These are phyloP conservation scores for Iselma pallidipennis DNA, from an alignment of 2,888 invertebrate species.

Conservation along the genomic window DNA sequence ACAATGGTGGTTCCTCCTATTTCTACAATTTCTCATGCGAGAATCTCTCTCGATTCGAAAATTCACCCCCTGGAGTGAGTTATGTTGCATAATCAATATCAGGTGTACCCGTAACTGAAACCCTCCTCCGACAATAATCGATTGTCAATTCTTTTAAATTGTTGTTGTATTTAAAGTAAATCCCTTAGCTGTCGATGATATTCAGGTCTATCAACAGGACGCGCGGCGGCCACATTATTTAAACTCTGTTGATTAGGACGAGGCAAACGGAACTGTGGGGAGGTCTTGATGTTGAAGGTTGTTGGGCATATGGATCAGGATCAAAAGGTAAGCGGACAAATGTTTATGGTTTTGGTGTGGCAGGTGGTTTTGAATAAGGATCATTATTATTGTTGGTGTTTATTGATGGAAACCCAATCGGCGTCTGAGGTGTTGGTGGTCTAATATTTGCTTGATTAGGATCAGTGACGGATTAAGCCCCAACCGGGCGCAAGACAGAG, in stretches of 20 bases:
- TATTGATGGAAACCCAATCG: conserved; percentile 36
- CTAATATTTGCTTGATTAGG: conserved; percentile 42
- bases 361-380: conserved; percentile 60
- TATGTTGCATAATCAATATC: too few species aligned
- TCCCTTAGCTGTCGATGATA: conserved; percentile 79
- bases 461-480: too few species aligned
- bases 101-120: too few species aligned
- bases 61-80: too few species aligned
- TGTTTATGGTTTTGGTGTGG: conserved; percentile 53
- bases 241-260: conserved; percentile 38
- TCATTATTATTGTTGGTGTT: conserved; percentile 52
- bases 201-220: conserved; percentile 56
- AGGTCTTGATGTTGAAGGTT: conserved; percentile 61
- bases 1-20: too few species aligned
- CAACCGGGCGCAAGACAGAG: too few species aligned
- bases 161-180: conserved; percentile 77
- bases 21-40: too few species aligned
- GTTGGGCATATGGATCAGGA: conserved; percentile 60
- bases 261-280: conserved; percentile 56
- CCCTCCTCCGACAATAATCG: conserved; percentile 51
- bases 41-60: too few species aligned
- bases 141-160: conserved; percentile 62
- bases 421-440: conserved; percentile 43
- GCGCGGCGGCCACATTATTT: conserved; percentile 28
- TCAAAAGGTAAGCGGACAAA: conserved; percentile 45